Percentiles rank a stretch among this genome's conserved stretches.
phyloP scores from a whole-genome alignment of 2,888 invertebrate species.

The Mycalesis mineus region DNA sequence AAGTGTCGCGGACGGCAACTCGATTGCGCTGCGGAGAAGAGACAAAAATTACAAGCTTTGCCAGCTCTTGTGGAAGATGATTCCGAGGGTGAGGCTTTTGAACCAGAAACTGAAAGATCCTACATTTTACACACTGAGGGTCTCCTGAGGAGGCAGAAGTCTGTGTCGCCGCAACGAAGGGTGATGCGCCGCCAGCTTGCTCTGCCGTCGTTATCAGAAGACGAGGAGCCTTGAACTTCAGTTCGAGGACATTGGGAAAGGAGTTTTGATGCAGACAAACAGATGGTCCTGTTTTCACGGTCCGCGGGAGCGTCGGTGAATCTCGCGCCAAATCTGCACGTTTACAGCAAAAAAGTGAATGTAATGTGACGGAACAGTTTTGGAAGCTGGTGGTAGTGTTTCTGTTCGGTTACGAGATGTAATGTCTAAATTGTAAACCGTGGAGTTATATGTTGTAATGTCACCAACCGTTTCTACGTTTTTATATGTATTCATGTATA shows the following conservation, averaged over 20 bases:
- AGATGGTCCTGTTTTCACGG: slow-evolving; percentile 18
- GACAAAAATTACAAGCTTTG: slow-evolving; percentile 34
- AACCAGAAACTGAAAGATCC: slow-evolving; percentile 40
- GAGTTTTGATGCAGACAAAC: slow-evolving; percentile 52
- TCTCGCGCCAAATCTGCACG: slow-evolving; percentile 18
- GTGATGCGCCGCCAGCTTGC: slow-evolving; percentile 62
- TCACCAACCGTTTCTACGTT: slow-evolving; percentile 29
- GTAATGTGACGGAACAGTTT: slow-evolving; percentile 18
- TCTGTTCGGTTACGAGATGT: slow-evolving; percentile 27
- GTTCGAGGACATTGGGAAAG: slow-evolving; percentile 43
- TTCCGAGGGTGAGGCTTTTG: slow-evolving; percentile 36
- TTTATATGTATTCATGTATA: slow-evolving; percentile 20
- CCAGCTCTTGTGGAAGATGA: slow-evolving; percentile 41
- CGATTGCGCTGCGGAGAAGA: slow-evolving; percentile 34
- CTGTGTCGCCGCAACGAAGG: slow-evolving; percentile 61
- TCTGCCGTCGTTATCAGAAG: slow-evolving; percentile 68
- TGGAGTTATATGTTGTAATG: slow-evolving; percentile 33
- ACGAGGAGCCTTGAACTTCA: slow-evolving; percentile 68
- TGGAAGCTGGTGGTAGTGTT: slow-evolving; percentile 14
- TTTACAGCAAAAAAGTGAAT: slow-evolving; percentile 24
- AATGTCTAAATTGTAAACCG: slow-evolving; percentile 31
- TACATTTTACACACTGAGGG: slow-evolving; percentile 56
- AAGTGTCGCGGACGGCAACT: slow-evolving; percentile 36
- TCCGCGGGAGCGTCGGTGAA: slow-evolving; percentile 15
- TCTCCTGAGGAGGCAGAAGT: slow-evolving; percentile 60